These are phyloP conservation scores for Agelaius phoeniceus DNA, from an alignment of 2,113 vertebrate genomes.

Conservation along the genomic window DNA sequence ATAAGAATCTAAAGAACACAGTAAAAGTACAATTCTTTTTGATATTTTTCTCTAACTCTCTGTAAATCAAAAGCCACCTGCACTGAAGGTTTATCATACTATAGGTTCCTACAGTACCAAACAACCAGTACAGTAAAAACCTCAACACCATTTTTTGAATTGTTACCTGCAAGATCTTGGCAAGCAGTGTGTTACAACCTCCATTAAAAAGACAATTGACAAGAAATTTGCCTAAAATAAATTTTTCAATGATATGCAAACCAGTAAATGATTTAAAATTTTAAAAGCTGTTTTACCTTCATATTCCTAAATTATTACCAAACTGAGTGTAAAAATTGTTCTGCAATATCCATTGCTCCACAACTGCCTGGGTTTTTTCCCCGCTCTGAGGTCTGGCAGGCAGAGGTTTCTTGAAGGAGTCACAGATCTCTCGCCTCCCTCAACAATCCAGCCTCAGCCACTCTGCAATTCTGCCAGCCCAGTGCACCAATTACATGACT, in stretches of 20 bases:
- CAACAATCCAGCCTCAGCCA: not conserved
- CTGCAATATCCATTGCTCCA: no score
- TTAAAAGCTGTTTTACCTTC: not conserved
- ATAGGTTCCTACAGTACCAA: not conserved
- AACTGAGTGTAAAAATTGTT: not conserved
- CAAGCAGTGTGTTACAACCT: fast-evolving
- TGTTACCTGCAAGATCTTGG: not conserved
- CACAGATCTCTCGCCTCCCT: fast-evolving
- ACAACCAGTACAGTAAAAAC: not conserved
- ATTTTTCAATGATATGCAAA: not conserved
- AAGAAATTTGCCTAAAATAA: not conserved
- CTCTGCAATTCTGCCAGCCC: not conserved
- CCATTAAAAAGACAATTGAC: not conserved
- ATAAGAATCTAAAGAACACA: not conserved
- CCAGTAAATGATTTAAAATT: not conserved
- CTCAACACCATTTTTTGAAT: fast-evolving
- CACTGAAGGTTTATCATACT: not conserved
- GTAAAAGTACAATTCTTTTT: not conserved
- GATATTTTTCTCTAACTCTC: not conserved
- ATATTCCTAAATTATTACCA: not conserved
- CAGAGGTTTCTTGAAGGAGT: not conserved
- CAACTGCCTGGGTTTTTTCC: fast-evolving
- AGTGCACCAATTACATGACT: fast-evolving
- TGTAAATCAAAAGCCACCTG: not conserved
- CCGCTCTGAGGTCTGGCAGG: fast-evolving